Base-by-base conservation (phyloP, 2,888 invertebrate species). In the Germaria angustata region DNA sequence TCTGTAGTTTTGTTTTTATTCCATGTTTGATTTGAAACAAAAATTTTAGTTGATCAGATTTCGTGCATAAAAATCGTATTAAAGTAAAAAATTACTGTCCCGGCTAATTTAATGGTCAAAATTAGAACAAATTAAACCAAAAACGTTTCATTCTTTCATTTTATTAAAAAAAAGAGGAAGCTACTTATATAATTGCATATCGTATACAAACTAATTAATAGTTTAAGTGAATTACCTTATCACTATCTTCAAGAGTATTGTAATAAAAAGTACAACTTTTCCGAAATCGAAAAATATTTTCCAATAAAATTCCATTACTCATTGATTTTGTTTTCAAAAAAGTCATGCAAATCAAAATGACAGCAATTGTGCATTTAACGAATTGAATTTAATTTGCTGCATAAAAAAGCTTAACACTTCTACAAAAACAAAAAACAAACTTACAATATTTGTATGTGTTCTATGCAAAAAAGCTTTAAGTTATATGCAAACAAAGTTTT, bases 391-490 rank as follows among this genome's bases (percentile, higher is more conserved):
- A 24, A 34, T 46, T 53, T 49, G 41, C 39, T 69, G 24, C 39
- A 44, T 24, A 11, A 51, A 66, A 76, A 59, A 69, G 69, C 55
- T 71, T 34, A 9, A 39, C 32, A 34, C 15, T 32, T 63, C 36
- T 53, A 28, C 51, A 53, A 63, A 55, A 24, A 63, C 44, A 28
- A 11, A 5, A 5, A 5, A 28, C 44, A 4, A 34, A 11, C 44
- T 20, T 32, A 5, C 32, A 28, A 34, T 41, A 15, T 49, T 9
- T 53, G 53, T 66, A 59, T 32, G 17, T 59, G 36, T 59, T 68
- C 20, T 15, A 2, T 24, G 22, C 13, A 57, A 32, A 44, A 66
- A 68, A 81, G 72, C 77, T 78, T 72, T 53, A 15, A 73, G 44
- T 34, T 44, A 34, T 44, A 32, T 22, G 22, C 11, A 32, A 76